These are phyloP conservation scores for Drosophila persimilis DNA, from an alignment of 1,140 invertebrate species.

Conservation along the genomic window DNA sequence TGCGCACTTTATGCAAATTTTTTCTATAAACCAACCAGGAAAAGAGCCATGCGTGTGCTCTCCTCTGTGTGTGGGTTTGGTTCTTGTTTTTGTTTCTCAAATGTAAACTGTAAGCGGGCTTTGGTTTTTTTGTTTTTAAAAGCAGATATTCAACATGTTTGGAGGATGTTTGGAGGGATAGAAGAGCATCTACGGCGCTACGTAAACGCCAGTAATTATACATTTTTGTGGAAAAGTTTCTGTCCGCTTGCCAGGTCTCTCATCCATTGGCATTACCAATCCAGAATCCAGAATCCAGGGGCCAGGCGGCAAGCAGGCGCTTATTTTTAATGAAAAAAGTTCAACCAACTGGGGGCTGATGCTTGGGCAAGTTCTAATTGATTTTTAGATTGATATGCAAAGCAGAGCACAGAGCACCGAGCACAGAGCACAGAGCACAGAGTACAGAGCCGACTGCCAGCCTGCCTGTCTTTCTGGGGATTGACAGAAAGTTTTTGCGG, in stretches of 20 bases:
- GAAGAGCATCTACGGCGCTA: conserved; percentile 9
- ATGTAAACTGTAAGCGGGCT: conserved; percentile 57
- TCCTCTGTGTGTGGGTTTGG: conserved; percentile 1
- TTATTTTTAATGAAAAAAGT: conserved; percentile 65
- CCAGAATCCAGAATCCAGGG: neutral
- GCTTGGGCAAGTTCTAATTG: conserved; percentile 58
- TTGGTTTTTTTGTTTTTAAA: conserved; percentile 40
- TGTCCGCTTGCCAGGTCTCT: conserved; percentile 21
- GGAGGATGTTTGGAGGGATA: neutral
- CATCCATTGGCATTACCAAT: conserved; percentile 36
- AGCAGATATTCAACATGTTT: conserved; percentile 51
- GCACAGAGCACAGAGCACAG: neutral
- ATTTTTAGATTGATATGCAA: conserved; percentile 66
- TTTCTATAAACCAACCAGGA: conserved; percentile 47
- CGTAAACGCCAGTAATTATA: conserved; percentile 61
- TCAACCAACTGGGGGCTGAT: conserved; percentile 15
- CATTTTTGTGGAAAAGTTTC: conserved; percentile 53
- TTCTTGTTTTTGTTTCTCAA: conserved; percentile 31
- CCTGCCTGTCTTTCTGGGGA: neutral
- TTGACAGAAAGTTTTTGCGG: conserved; percentile 48
- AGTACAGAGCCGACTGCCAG: conserved; percentile 14
- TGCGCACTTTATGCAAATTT: conserved; percentile 66
- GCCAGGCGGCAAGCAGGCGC: conserved; percentile 31
- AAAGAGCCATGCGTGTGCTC: conserved; percentile 5
- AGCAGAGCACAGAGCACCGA: conserved; percentile 33